These are phyloP conservation scores for Luscinia luscinia DNA, from an alignment of 2,797 vertebrate species.

Conservation along the genomic window DNA sequence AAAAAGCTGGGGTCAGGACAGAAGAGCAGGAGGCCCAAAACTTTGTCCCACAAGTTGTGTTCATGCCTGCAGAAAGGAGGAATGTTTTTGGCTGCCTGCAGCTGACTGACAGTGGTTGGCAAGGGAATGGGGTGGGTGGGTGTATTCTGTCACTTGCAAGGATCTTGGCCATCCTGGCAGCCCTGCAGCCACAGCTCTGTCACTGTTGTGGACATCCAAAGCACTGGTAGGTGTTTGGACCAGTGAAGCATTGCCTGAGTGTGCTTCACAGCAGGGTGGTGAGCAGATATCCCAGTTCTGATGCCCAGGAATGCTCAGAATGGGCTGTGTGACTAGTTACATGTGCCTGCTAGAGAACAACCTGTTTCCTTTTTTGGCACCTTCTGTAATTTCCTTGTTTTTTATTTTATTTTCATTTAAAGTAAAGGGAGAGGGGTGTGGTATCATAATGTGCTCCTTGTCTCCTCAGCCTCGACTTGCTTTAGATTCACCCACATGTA, in stretches of 20 bases:
- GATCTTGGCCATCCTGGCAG: not conserved
- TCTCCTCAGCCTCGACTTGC: not conserved
- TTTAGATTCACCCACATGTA: not conserved
- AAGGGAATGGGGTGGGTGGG: not conserved
- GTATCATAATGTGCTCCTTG: not conserved
- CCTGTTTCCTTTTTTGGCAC: not conserved
- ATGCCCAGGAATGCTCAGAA: not conserved
- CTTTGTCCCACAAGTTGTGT: not conserved
- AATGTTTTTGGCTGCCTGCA: not conserved
- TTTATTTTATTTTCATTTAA: not conserved
- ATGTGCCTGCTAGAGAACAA: not conserved
- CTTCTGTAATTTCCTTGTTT: not conserved
- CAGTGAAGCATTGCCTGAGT: not conserved
- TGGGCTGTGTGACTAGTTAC: not conserved
- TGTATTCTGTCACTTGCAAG: not conserved
- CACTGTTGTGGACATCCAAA: fast-evolving
- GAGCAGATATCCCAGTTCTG: not conserved
- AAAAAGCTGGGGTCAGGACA: not conserved
- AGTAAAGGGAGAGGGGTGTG: not conserved
- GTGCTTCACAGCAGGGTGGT: not conserved
- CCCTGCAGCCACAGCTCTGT: not conserved
- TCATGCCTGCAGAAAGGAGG: not conserved
- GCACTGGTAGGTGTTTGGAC: not conserved
- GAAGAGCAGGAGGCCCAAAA: not conserved
- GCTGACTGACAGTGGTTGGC: not conserved